A percentile compares a stretch with the other conserved stretches of the same genome.
Evolutionary conservation across 2,113 vertebrate species (phyloP).

Genomic region (Scartelaos histophorus): DNA sequence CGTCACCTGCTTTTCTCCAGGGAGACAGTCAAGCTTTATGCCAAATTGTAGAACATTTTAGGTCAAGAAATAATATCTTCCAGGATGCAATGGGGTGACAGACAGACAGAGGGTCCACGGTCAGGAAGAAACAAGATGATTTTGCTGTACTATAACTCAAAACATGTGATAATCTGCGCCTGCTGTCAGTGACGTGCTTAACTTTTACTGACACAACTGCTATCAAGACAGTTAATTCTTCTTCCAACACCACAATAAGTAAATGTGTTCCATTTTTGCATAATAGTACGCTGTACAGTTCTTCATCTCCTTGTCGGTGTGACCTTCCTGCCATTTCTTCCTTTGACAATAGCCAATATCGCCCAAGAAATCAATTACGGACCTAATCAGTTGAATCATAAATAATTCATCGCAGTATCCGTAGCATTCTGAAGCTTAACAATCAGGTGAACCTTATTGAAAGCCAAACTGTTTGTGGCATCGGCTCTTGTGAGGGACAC

Average conservation of each 20-base stretch:
- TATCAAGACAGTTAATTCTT: not conserved
- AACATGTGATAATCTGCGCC: too few relatives aligned
- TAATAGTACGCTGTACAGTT: not conserved
- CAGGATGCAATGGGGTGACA: too few relatives aligned
- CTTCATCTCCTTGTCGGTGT: not conserved
- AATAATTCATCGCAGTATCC: constrained; percentile 36
- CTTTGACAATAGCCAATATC: not conserved
- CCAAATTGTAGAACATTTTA: too few relatives aligned
- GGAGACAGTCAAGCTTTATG: too few relatives aligned
- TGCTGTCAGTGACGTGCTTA: too few relatives aligned
- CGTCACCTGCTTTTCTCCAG: too few relatives aligned
- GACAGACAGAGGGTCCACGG: too few relatives aligned
- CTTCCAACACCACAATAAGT: not conserved
- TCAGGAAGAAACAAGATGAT: too few relatives aligned
- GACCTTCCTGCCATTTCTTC: constrained; percentile 13
- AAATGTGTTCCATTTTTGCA: not conserved
- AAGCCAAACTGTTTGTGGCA: constrained; percentile 3
- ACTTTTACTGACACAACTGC: not conserved
- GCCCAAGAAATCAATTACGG: constrained; percentile 32
- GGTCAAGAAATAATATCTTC: too few relatives aligned
- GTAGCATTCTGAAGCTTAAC: constrained; percentile 13
- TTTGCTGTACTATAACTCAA: too few relatives aligned
- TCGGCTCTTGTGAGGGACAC: not conserved
- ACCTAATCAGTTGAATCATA: constrained; percentile 20
- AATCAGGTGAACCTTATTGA: constrained; percentile 9